phyloP scores from a whole-genome alignment of 2,888 invertebrate genomes.

The Hemicrepidius hirtus region DNA sequence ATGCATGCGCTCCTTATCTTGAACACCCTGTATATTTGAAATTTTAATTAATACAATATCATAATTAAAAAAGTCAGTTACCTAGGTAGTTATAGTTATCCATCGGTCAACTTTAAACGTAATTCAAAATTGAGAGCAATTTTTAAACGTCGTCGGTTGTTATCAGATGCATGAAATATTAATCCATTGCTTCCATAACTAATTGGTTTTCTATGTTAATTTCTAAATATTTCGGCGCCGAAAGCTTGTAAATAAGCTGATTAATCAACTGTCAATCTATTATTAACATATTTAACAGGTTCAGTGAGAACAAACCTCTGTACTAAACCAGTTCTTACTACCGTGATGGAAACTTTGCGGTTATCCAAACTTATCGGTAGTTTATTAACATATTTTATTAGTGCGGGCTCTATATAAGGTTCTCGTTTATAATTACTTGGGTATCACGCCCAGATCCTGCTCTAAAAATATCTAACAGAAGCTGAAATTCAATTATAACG shows the following conservation, averaged over 20 bases:
- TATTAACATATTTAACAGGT: slow-evolving; percentile 34
- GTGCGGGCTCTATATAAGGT: slow-evolving; percentile 17
- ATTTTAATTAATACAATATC: too few species aligned
- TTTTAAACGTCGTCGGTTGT: slow-evolving; percentile 17
- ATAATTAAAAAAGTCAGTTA: too few species aligned
- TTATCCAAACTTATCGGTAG: slow-evolving; percentile 28
- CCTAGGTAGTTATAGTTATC: too few species aligned
- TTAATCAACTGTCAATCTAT: slow-evolving; percentile 40
- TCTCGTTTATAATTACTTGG: slow-evolving; percentile 15
- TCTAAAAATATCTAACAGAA: slow-evolving; percentile 15
- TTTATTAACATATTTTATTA: slow-evolving; percentile 29
- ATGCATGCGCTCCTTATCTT: too few species aligned
- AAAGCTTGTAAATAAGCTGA: slow-evolving; percentile 33
- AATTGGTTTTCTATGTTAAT: slow-evolving; percentile 32
- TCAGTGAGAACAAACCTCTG: slow-evolving; percentile 5
- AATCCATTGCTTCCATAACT: slow-evolving; percentile 22
- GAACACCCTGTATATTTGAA: too few species aligned
- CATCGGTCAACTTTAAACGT: background rate
- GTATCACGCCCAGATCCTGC: slow-evolving; percentile 16
- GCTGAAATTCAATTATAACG: slow-evolving; percentile 23
- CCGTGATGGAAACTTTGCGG: slow-evolving; percentile 19
- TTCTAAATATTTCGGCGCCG: slow-evolving; percentile 21
- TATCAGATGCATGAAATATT: slow-evolving; percentile 13
- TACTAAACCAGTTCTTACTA: slow-evolving; percentile 22
- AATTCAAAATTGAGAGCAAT: slow-evolving; percentile 11